phyloP scores from a whole-genome alignment of 2,113 vertebrate genomes.

The Coturnix japonica region DNA sequence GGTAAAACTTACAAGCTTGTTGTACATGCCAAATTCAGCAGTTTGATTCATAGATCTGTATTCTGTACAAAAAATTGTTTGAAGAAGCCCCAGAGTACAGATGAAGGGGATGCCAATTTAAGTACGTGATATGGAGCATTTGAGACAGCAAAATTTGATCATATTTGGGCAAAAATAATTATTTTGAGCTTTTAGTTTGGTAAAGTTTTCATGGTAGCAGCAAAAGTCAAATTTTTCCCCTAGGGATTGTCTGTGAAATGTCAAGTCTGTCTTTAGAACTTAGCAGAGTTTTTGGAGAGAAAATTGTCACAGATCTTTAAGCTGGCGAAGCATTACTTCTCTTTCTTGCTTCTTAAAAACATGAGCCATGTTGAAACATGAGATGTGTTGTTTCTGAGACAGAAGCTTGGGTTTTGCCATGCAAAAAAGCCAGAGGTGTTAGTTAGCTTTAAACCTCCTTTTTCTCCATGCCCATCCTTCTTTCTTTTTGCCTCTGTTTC shows the following conservation, averaged over 20 bases:
- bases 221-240: not conserved
- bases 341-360: not conserved
- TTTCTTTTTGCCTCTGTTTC: not conserved
- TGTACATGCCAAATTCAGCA: not conserved
- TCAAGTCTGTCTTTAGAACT: not conserved
- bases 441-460: too few relatives aligned
- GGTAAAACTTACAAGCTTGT: conserved; percentile 75
- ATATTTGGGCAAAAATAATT: not conserved
- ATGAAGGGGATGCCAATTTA: not conserved
- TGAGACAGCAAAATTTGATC: not conserved
- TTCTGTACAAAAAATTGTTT: not conserved
- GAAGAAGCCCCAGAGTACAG: not conserved
- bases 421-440: not conserved
- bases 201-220: not conserved
- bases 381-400: not conserved
- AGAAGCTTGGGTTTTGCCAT: not conserved
- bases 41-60: not conserved
- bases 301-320: not conserved
- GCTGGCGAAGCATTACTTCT: not conserved
- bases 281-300: not conserved
- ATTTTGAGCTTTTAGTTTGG: not conserved
- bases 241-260: not conserved
- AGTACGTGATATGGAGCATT: not conserved
- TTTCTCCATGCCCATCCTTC: too few relatives aligned
- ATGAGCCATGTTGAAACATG: not conserved